phyloP scores from a whole-genome alignment of 2,113 vertebrate genomes.

The Podarcis raffonei region DNA sequence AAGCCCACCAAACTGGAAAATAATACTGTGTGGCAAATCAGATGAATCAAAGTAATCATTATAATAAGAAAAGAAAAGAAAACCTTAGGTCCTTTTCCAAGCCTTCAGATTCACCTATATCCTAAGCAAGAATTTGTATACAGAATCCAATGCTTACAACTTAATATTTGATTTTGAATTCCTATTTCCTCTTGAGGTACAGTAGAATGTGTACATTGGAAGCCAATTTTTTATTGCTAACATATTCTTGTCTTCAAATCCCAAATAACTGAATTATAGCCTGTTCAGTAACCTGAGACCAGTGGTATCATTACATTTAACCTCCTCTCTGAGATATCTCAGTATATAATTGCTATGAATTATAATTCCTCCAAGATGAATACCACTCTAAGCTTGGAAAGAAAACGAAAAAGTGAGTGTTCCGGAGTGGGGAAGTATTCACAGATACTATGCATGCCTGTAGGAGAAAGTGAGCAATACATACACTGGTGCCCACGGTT shows the following conservation, averaged over 20 bases:
- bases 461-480: not conserved
- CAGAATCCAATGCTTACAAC: not conserved
- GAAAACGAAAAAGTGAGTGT: not conserved
- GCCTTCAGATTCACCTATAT: slow-evolving; percentile 44
- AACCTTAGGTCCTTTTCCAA: slow-evolving; percentile 52
- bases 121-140: slow-evolving; percentile 29
- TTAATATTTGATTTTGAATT: slow-evolving; percentile 52
- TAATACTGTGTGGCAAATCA: slow-evolving; percentile 18
- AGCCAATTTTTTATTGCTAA: slow-evolving; percentile 32
- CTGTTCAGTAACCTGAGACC: slow-evolving; percentile 34
- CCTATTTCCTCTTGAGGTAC: slow-evolving; percentile 30
- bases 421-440: not conserved
- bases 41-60: slow-evolving; percentile 39
- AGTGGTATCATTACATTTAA: slow-evolving; percentile 42
- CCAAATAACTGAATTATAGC: slow-evolving; percentile 36
- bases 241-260: slow-evolving; percentile 42
- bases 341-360: slow-evolving; percentile 34
- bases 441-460: not conserved
- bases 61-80: not conserved
- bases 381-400: not conserved
- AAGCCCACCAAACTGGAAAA: slow-evolving; percentile 54
- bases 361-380: slow-evolving; percentile 5
- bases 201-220: not conserved
- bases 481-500: not conserved
- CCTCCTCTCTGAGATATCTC: slow-evolving; percentile 2